Base-by-base conservation (phyloP, 2,113 vertebrate species). In the Nipponia nippon region DNA sequence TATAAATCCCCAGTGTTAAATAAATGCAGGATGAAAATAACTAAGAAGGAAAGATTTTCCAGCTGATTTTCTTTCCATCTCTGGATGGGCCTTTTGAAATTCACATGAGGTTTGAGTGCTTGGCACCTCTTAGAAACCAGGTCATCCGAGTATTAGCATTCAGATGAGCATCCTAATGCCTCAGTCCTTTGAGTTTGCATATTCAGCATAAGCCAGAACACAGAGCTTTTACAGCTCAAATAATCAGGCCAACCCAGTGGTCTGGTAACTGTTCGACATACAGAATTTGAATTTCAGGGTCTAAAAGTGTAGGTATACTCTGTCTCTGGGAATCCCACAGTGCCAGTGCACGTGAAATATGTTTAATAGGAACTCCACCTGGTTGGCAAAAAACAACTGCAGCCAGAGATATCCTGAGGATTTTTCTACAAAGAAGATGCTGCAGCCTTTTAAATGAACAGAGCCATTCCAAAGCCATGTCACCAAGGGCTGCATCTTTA, bases 111-210 rank as follows among this genome's bases (percentile, higher is more conserved):
- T 97, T 87, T 76, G 69, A 87, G 46, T 69, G 25, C 75, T 87
- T 85, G 71, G 27, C 38, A 80, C 32, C 66, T 89, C 81, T 80
- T 80, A 70, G 78, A 93, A 95, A 95, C 49, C 84, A 93, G 87
- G 83, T 82, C 83, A 72, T 83, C 59, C 77, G 78, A 84, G 70
- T 62, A 70, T 95, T 95, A 95, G 53, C 62, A 90, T 95, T 96
- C 91, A 91, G 71, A 73, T 86, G 87, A 93, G 73, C 89, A 85
- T 95, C 70, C 58, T 89, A 62, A 69, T 65, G 40, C 55, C 52
- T 95, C 72, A 36, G 44, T 87, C 53, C 66, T 91, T 91, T 40
- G 56, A 76, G 81, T 90, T 10, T 78, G 58, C 30, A 32, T 79
- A 79, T 92, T 85, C 81, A 83, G 71, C 82, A 29, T 49, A 44